These are phyloP conservation scores for Litocranius walleri DNA, from an alignment of 2,113 vertebrate species.

Conservation along the genomic window DNA sequence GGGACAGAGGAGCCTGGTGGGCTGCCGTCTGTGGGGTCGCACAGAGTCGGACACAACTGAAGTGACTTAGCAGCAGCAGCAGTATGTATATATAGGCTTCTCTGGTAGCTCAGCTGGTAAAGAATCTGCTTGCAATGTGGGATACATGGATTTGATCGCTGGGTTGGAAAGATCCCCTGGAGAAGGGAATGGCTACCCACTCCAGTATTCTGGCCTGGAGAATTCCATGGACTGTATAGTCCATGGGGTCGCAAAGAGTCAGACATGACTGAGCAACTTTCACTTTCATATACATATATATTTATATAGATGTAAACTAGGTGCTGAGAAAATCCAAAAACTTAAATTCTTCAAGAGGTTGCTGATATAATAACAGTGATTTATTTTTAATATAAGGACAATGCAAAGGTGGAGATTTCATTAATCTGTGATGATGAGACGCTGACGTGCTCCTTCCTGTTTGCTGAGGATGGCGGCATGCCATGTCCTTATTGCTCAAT, in stretches of 20 bases:
- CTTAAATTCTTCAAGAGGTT: background rate
- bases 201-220: background rate
- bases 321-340: background rate
- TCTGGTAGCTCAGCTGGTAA: too few species aligned
- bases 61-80: too few species aligned
- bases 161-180: too few species aligned
- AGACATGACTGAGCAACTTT: background rate
- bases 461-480: background rate
- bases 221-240: background rate
- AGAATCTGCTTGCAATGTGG: too few species aligned
- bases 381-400: background rate
- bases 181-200: background rate
- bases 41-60: too few species aligned
- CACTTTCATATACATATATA: background rate
- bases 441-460: background rate
- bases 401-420: background rate
- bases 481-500: rapidly evolving
- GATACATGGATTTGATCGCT: too few species aligned
- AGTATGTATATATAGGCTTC: too few species aligned
- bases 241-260: too few species aligned
- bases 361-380: background rate
- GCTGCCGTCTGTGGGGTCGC: too few species aligned
- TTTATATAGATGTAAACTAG: background rate
- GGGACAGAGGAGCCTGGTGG: too few species aligned
- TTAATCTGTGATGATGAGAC: background rate